phyloP scores from a whole-genome alignment of 2,888 invertebrate genomes.

The Colletes collaris region DNA sequence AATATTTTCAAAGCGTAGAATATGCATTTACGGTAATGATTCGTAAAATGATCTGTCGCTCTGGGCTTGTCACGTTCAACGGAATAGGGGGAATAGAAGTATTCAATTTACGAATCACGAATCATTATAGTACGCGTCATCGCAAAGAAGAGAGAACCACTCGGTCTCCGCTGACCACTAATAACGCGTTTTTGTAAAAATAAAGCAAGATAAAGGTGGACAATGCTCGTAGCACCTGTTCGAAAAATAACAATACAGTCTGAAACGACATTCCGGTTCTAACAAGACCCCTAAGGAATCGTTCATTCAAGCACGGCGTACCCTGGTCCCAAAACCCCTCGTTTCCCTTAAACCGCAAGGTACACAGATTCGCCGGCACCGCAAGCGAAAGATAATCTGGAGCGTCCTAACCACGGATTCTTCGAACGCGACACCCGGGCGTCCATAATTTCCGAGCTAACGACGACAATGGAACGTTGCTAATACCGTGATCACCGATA shows the following conservation, averaged over 20 bases:
- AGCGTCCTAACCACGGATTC: background rate
- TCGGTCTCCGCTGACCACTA: too few relatives aligned
- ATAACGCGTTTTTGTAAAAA: too few relatives aligned
- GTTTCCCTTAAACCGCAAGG: conserved; percentile 30
- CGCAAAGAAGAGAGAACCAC: too few relatives aligned
- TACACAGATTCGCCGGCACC: conserved; percentile 7
- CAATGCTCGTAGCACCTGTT: too few relatives aligned
- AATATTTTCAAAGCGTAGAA: too few relatives aligned
- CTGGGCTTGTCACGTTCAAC: too few relatives aligned
- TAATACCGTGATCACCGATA: conserved; percentile 8
- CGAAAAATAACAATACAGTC: background rate
- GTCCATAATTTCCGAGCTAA: conserved; percentile 18
- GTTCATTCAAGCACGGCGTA: background rate
- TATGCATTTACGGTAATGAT: too few relatives aligned
- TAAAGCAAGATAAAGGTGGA: too few relatives aligned
- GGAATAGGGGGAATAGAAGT: too few relatives aligned
- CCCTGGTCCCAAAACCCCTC: conserved; percentile 3
- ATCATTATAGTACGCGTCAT: too few relatives aligned
- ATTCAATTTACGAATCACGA: too few relatives aligned
- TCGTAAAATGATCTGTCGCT: too few relatives aligned
- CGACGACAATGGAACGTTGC: background rate
- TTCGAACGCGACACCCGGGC: conserved; percentile 1
- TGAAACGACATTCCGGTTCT: background rate
- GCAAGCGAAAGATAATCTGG: conserved; percentile 19
- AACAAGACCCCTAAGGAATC: background rate